Conservation (phyloP, 1,140 invertebrate species). For the Zaprionus camerounensis region DNA sequence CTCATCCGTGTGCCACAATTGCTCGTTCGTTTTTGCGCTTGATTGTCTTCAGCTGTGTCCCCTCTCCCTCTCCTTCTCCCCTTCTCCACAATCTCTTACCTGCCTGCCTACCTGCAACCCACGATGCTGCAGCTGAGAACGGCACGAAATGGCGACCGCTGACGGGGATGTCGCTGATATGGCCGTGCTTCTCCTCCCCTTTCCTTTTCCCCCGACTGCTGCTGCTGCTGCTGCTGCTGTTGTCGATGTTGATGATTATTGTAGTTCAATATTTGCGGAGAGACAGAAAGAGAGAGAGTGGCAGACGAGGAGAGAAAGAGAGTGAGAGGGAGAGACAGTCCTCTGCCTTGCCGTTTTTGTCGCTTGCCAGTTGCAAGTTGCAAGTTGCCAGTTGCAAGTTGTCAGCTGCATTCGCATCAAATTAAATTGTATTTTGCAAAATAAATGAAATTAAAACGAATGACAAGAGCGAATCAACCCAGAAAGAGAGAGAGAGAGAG, state of each 20-base stretch:
- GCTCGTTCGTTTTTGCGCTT: constrained; percentile 81
- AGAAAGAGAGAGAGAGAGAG: too few relatives aligned
- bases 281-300: constrained; percentile 12
- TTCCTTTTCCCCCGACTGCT: constrained; percentile 14
- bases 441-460: constrained; percentile 82
- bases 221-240: constrained; percentile 28
- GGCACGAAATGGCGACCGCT: constrained; percentile 45
- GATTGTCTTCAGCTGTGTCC: constrained; percentile 66
- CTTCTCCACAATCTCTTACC: not conserved
- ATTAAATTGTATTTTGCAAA: constrained; percentile 82
- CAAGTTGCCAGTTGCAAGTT: constrained; percentile 56
- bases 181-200: constrained; percentile 11
- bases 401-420: constrained; percentile 81
- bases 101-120: constrained; percentile 20
- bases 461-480: constrained; percentile 65
- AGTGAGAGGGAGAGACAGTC: not conserved
- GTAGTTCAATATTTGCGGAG: constrained; percentile 77
- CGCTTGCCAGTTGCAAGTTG: constrained; percentile 44
- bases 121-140: constrained; percentile 35
- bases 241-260: constrained; percentile 78
- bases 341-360: constrained; percentile 37
- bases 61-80: not conserved
- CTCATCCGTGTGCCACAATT: constrained; percentile 81
- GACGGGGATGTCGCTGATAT: constrained; percentile 47
- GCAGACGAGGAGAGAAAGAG: not conserved